phyloP scores from a whole-genome alignment of 30 jellyfish, hydroid and myxozoan species.

The Aurelia aurita complex sp. Pacific region DNA sequence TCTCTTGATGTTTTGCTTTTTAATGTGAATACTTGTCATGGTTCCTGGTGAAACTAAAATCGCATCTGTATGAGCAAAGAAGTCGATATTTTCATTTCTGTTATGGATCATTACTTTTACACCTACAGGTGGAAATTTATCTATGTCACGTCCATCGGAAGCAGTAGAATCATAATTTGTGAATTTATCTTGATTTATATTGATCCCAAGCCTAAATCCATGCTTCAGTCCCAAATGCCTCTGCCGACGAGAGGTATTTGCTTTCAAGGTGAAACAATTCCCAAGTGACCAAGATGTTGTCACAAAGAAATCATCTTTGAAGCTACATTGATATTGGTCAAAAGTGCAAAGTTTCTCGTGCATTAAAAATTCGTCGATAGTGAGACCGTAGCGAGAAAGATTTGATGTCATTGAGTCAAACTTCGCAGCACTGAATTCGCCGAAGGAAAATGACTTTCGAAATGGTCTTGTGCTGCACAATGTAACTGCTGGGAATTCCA shows the following conservation, averaged over 20 bases:
- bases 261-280: slow-evolving; percentile 3
- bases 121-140: not conserved
- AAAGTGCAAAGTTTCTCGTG: not conserved
- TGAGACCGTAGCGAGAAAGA: not conserved
- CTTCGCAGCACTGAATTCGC: too few species aligned
- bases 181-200: not conserved
- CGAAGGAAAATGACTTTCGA: too few species aligned
- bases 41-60: slow-evolving; percentile 6
- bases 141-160: too few species aligned
- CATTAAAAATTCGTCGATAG: not conserved
- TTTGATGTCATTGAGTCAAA: too few species aligned
- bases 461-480: not conserved
- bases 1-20: not conserved
- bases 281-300: slow-evolving; percentile 6
- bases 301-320: not conserved
- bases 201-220: not conserved
- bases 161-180: not conserved
- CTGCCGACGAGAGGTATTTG: not conserved
- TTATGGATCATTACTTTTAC: not conserved
- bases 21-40: not conserved
- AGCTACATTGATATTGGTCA: not conserved
- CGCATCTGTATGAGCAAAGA: not conserved
- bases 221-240: not conserved
- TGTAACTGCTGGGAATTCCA: not conserved
- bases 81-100: not conserved